Base-by-base conservation (phyloP, 2,797 vertebrate species). In the Lophotriccus pileatus region DNA sequence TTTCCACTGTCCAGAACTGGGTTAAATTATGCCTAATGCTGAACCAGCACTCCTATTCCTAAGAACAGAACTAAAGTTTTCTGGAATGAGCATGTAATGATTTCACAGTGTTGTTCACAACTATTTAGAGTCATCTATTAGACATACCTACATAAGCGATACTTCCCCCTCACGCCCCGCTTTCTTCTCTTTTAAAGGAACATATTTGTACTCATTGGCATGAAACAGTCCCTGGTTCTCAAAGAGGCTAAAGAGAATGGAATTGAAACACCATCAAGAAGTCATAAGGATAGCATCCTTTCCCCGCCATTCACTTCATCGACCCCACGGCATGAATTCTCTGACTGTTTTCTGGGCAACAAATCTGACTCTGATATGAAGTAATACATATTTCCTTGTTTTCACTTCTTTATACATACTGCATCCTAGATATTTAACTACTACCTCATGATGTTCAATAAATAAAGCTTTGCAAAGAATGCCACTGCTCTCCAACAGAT, bases 131-230 rank as follows among this genome's bases (percentile, higher is more conserved):
- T 6, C 8, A 52, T 34, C 14, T 89, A 49, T 37, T 37, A 53
- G 21, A 84, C 23, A 56, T 4, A 72, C 6, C 7, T 47, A 41
- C 6, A 10, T 7, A 43, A 19, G 16, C 8, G 2, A n/a, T 19
- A 37, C 4, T 18, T n/a, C 28, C 14, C 32, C 18, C 12, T 14
- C 11, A 7, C 1, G 3, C 8, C 7, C 9, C 2, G 7, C 47
- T 11, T 18, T 14, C 25, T 41, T 53, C 32, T n/a, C 39, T 47
- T 53, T 59, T 52, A 24, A 66, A 69, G 3, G 7, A 53, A 62
- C 3, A 10, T 10, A 14, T 34, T 24, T 55, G 10, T 55, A 27
- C 11, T 74, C 24, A 36, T 5, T 9, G 14, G 20, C 22, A 49
- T 64, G 44, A 83, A 39, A 82, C 5, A 32, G 7, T 14, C 18